Evolutionary conservation across 2,113 vertebrate species (phyloP).

Genomic region (Poeciliopsis turrubarensis): DNA sequence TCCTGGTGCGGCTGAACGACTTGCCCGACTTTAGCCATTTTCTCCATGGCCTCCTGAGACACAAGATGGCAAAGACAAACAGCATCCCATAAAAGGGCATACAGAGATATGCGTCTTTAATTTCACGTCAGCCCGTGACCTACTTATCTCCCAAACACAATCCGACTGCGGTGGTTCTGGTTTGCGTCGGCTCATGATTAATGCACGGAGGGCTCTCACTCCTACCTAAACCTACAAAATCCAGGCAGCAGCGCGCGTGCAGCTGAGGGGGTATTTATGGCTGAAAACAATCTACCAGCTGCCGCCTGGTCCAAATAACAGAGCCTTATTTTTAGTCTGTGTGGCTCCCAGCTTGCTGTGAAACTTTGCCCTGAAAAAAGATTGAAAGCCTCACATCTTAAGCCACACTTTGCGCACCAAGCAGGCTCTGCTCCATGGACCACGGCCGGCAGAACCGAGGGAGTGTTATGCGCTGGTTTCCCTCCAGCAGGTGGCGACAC

Average conservation of each 20-base stretch:
- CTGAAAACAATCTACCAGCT: conserved; percentile 63
- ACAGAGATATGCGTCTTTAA: conserved; percentile 5
- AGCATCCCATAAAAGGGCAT: conserved; percentile 39
- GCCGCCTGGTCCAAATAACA: conserved; percentile 52
- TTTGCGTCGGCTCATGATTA: conserved; percentile 37
- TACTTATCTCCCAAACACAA: conserved; percentile 32
- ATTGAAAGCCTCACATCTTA: conserved; percentile 13
- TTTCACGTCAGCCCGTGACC: conserved; percentile 33
- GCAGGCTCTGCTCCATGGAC: neutral
- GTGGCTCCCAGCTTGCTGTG: conserved; percentile 52
- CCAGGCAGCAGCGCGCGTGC: conserved; percentile 17
- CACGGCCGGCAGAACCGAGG: neutral
- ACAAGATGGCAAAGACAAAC: conserved; percentile 34
- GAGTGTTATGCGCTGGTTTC: neutral
- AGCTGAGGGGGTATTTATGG: conserved; percentile 35
- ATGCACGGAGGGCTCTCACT: conserved; percentile 36
- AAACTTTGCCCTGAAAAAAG: conserved; percentile 13
- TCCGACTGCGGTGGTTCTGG: conserved; percentile 2
- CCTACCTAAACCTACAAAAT: conserved; percentile 45
- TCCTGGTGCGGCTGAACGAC: conserved; percentile 83
- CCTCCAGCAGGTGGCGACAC: conserved; percentile 57
- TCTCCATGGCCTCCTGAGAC: conserved; percentile 91
- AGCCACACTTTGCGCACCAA: neutral
- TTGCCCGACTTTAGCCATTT: conserved; percentile 90
- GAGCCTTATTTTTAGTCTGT: conserved; percentile 67